phyloP scores from a whole-genome alignment of 1,140 invertebrate genomes.

The Leptinotarsa undecemlineata region DNA sequence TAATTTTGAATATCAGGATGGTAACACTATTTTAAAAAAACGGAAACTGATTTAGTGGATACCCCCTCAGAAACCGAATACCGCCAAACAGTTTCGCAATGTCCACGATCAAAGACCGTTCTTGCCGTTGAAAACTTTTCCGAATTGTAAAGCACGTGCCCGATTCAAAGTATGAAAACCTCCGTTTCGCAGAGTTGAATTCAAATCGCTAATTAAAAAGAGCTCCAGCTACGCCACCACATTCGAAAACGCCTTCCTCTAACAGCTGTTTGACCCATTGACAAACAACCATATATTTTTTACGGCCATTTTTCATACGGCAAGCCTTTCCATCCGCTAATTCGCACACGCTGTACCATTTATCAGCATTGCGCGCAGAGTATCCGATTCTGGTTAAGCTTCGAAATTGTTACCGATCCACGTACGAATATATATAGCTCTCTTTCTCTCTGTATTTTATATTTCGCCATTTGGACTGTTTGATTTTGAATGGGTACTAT shows the following conservation, averaged over 20 bases:
- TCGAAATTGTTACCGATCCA: conserved; percentile 13
- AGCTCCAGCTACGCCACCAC: neutral
- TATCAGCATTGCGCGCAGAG: conserved; percentile 12
- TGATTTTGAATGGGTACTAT: conserved; percentile 20
- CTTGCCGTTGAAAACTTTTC: no score
- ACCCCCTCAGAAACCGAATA: no score
- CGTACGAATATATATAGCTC: conserved; percentile 2
- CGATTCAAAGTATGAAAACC: no score
- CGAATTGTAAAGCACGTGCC: no score
- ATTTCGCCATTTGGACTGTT: conserved; percentile 21
- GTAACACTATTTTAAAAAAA: no score
- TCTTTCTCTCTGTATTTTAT: conserved; percentile 11
- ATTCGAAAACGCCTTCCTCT: neutral
- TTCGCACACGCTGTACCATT: conserved; percentile 9
- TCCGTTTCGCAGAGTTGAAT: no score
- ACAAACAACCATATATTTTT: conserved; percentile 15
- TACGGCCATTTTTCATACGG: neutral
- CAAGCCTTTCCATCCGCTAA: neutral
- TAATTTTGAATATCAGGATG: no score
- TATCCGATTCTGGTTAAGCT: conserved; percentile 8
- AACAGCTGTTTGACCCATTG: neutral
- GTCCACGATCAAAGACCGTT: no score
- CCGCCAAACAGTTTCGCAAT: no score
- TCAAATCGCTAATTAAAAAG: no score
- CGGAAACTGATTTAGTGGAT: no score